These are phyloP conservation scores for Equus quagga DNA, from an alignment of 2,113 vertebrate species.

Conservation along the genomic window DNA sequence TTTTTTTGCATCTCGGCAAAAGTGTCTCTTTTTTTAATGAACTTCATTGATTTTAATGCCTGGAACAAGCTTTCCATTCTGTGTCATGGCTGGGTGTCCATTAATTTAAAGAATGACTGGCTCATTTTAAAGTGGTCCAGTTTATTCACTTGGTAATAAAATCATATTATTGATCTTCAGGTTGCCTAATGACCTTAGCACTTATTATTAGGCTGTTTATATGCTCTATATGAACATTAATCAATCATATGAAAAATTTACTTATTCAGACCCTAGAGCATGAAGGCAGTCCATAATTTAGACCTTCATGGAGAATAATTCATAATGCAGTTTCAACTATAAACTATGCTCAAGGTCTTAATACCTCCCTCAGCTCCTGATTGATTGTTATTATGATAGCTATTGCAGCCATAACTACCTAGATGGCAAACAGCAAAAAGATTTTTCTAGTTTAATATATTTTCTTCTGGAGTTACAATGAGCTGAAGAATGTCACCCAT, in stretches of 20 bases:
- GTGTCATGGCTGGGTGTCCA: not conserved
- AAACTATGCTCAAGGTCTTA: not conserved
- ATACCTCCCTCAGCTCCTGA: not conserved
- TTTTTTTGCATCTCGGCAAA: not conserved
- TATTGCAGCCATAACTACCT: not conserved
- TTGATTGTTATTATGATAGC: not conserved
- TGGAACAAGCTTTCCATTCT: not conserved
- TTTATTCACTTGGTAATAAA: slow-evolving; percentile 1
- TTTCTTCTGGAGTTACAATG: not conserved
- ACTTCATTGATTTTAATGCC: not conserved
- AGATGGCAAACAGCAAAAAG: not conserved
- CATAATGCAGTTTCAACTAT: not conserved
- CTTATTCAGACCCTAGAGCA: not conserved
- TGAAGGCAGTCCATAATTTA: not conserved
- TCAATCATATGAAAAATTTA: not conserved
- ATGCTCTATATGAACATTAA: not conserved
- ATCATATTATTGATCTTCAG: not conserved
- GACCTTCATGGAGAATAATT: not conserved
- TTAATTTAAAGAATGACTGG: not conserved
- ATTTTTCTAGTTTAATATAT: not conserved
- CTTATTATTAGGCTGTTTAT: not conserved
- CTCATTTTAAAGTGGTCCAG: not conserved
- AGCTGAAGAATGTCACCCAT: not conserved
- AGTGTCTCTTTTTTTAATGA: not conserved
- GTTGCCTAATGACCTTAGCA: not conserved